Percentiles rank a stretch among this genome's conserved stretches.
These are phyloP conservation scores for Zonitis immaculata DNA, from an alignment of 2,888 invertebrate species.

Conservation along the genomic window DNA sequence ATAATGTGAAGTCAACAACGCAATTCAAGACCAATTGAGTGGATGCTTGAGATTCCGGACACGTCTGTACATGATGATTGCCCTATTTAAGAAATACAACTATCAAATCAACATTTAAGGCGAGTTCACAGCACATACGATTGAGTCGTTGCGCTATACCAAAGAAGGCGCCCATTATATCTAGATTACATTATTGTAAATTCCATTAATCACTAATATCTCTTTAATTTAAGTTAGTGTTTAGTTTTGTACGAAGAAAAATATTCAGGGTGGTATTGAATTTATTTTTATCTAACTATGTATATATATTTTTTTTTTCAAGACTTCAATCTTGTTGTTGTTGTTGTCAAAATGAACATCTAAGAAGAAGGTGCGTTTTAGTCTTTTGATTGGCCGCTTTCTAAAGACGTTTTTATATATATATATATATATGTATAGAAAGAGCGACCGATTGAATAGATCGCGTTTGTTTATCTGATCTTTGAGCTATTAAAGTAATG, in stretches of 20 bases:
- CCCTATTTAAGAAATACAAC: constrained; percentile 12
- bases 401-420: constrained; percentile 48
- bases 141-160: too few species aligned
- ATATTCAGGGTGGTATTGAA: too few species aligned
- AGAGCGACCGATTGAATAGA: constrained; percentile 23
- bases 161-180: too few species aligned
- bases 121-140: too few species aligned
- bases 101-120: constrained; percentile 13
- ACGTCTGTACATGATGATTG: constrained; percentile 22
- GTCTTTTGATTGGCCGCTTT: constrained; percentile 43
- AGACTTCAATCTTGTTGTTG: neutral
- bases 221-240: too few species aligned
- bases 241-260: too few species aligned
- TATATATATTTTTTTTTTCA: too few species aligned
- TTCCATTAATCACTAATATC: too few species aligned
- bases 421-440: too few species aligned
- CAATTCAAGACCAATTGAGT: constrained; percentile 32
- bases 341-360: constrained; percentile 28
- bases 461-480: constrained; percentile 34
- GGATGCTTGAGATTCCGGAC: constrained; percentile 21
- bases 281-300: too few species aligned
- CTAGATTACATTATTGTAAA: too few species aligned
- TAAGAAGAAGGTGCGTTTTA: constrained; percentile 10
- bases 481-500: constrained; percentile 33
- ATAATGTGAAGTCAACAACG: constrained; percentile 35